Base-by-base conservation (phyloP, 1,140 invertebrate genomes). In the Trinorchestia longiramus region DNA sequence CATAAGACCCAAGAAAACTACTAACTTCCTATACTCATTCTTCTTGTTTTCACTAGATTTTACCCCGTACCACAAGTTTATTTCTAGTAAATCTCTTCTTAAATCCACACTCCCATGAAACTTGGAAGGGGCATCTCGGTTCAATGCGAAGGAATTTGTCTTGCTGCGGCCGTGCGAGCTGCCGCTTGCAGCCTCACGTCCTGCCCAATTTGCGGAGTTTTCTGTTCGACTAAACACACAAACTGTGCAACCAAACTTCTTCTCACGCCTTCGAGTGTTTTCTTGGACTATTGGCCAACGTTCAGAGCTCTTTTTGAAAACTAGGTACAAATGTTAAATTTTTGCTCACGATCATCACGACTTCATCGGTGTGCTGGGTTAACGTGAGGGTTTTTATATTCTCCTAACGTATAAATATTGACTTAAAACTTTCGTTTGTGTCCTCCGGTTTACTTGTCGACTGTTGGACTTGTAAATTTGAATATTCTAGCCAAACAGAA, bases 181-280 rank as follows among this genome's bases (percentile, higher is more conserved):
- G 43, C 44, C 92, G 43, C 43, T 94, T 94, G 92, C 92, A n/a
- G 43, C 41, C 92, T 94, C 43, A 44, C 92, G 92, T 94, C 43
- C 44, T 8, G 41, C 43, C 44, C 92, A 94, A 94, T 94, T 94
- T 94, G 44, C 43, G 11, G 92, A 94, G 92, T 45, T 94, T 94
- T 94, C 92, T 40, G 6, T 94, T 94, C 43, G 44, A 94, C 92
- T 94, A 36, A 94, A 94, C 92, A 47, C 92, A 47, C 92, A 94
- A 94, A 94, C 92, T 43, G 92, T 28, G 43, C 62, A 77, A 77
- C 62, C 62, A 77, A 77, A 77, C 11, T 77, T 77, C 62, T 77
- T 36, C 62, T 77, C 62, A 36, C 62, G 62, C 62, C 11, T 28
- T 28, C 62, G 1, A 36, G 62, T 77, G 62, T 77, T 77, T 77